Percentiles rank a stretch among this genome's conserved stretches.
Evolutionary conservation across 2,113 vertebrate species (phyloP).

Genomic region (Chaenogobius annularis): DNA sequence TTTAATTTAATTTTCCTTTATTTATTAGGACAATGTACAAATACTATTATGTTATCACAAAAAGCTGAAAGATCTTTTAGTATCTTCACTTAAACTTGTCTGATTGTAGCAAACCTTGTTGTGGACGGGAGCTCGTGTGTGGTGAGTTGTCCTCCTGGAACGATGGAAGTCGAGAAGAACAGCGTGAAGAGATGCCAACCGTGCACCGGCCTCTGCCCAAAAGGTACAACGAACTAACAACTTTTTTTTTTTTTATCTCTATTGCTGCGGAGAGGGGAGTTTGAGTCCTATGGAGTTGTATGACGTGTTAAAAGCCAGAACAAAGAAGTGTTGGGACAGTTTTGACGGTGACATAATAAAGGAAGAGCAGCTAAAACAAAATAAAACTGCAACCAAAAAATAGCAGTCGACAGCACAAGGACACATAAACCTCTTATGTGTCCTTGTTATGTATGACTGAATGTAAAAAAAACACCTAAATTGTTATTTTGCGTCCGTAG

Average conservation of each 20-base stretch:
- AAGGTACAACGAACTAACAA: slow-evolving; percentile 74
- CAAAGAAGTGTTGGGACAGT: not conserved
- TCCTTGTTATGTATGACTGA: too few relatives aligned
- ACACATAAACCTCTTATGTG: too few relatives aligned
- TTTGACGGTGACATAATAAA: not conserved
- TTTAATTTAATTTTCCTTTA: too few relatives aligned
- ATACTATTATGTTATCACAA: too few relatives aligned
- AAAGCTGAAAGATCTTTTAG: too few relatives aligned
- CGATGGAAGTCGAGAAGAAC: slow-evolving; percentile 89
- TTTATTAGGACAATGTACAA: too few relatives aligned
- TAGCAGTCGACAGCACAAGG: too few relatives aligned
- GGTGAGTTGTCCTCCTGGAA: slow-evolving; percentile 85
- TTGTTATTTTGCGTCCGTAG: slow-evolving; percentile 51
- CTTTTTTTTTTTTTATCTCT: too few relatives aligned
- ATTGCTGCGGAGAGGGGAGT: not conserved
- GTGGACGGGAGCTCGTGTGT: slow-evolving; percentile 92
- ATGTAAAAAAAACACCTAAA: not conserved
- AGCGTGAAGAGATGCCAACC: slow-evolving; percentile 87
- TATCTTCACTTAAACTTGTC: not conserved
- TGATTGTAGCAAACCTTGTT: slow-evolving; percentile 83
- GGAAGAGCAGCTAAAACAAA: too few relatives aligned
- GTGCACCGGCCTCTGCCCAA: slow-evolving; percentile 87
- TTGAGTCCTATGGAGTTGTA: too few relatives aligned
- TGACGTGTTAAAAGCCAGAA: too few relatives aligned
- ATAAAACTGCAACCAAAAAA: too few relatives aligned